Percentiles rank a stretch among this genome's conserved stretches.
Conservation (phyloP, 2,888 invertebrate genomes). For the Kuschelorhynchus macadamiae region DNA sequence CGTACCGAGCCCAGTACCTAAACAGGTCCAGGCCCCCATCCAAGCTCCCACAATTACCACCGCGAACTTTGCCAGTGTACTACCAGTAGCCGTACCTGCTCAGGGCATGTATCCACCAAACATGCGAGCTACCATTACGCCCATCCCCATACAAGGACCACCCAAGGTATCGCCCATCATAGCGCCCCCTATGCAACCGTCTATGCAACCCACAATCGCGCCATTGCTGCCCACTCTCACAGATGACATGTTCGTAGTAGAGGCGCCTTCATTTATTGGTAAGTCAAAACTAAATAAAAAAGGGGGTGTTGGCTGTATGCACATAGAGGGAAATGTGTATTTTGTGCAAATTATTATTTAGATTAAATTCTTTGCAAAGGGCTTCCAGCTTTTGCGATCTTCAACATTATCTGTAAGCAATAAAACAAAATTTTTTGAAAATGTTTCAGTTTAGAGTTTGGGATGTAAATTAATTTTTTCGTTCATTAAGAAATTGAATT, state of each 20-base stretch:
- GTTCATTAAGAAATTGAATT: too few species aligned
- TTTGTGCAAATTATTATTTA: too few species aligned
- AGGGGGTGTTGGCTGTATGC: too few species aligned
- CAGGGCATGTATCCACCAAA: conserved; percentile 78
- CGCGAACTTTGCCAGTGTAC: conserved; percentile 66
- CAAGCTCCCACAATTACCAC: conserved; percentile 20
- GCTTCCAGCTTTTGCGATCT: too few species aligned
- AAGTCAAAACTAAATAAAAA: too few species aligned
- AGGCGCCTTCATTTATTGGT: conserved; percentile 89
- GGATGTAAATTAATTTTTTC: too few species aligned
- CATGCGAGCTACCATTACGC: conserved; percentile 73
- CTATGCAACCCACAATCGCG: conserved; percentile 52
- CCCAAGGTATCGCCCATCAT: conserved; percentile 9
- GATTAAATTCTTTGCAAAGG: not conserved
- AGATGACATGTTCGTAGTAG: conserved; percentile 93
- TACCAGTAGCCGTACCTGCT: conserved; percentile 72
- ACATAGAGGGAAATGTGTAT: too few species aligned
- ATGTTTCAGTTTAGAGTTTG: too few species aligned
- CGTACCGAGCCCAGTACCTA: conserved; percentile 68
- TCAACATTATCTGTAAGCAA: too few species aligned
- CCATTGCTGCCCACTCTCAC: conserved; percentile 86
- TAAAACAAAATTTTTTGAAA: too few species aligned
- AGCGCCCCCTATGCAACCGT: not conserved
- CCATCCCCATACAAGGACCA: conserved; percentile 67
- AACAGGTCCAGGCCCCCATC: conserved; percentile 42